These are phyloP conservation scores for Asbolus verrucosus DNA, from an alignment of 1,140 invertebrate genomes.

Conservation along the genomic window DNA sequence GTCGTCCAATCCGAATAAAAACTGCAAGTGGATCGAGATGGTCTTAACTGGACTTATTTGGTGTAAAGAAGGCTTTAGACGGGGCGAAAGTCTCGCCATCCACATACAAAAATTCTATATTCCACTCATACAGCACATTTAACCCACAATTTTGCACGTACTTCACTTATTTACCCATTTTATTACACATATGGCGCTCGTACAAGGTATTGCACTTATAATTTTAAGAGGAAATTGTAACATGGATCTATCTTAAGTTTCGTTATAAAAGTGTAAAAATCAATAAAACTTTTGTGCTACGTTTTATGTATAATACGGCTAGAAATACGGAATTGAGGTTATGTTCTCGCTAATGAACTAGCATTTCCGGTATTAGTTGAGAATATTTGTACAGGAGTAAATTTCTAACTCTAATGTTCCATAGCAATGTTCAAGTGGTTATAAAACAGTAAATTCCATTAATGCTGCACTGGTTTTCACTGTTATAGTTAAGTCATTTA, in stretches of 20 bases:
- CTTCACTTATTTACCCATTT: not conserved
- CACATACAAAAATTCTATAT: not conserved
- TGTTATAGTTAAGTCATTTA: conserved; percentile 11
- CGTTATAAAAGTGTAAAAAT: no score
- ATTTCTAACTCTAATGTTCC: conserved; percentile 32
- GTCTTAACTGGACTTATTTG: not conserved
- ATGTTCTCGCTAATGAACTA: conserved; percentile 27
- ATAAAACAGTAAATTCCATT: conserved; percentile 34
- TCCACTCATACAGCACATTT: not conserved
- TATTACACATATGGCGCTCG: not conserved
- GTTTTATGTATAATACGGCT: not conserved
- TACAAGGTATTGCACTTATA: no score
- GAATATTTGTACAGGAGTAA: conserved; percentile 15
- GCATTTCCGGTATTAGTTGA: conserved; percentile 13
- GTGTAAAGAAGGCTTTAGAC: not conserved
- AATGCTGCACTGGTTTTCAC: conserved; percentile 26
- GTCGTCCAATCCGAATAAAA: conserved; percentile 17
- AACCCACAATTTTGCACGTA: not conserved
- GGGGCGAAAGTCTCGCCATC: not conserved
- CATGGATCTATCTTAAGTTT: no score
- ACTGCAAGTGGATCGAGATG: conserved; percentile 15
- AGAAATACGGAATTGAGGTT: conserved; percentile 4
- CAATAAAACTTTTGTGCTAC: not conserved
- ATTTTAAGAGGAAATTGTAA: not conserved
- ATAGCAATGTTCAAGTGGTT: conserved; percentile 12